These are phyloP conservation scores for Alethe diademata DNA, from an alignment of 2,113 vertebrate species.

Conservation along the genomic window DNA sequence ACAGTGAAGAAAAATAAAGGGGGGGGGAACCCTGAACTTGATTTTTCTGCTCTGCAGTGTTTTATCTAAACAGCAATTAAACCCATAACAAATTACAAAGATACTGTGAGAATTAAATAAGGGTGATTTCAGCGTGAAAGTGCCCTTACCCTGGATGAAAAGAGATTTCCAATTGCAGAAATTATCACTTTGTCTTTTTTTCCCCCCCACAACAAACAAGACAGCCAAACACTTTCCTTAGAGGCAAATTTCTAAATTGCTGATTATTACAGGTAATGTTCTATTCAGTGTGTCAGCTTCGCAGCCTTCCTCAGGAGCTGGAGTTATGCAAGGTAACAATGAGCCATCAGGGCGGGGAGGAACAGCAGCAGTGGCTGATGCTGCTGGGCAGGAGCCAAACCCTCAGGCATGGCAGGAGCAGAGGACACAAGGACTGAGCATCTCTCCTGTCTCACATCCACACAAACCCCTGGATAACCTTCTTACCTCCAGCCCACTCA, in stretches of 20 bases:
- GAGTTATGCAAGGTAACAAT: constrained; percentile 22
- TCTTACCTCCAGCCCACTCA: background rate
- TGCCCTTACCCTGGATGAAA: background rate
- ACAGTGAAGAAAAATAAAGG: background rate
- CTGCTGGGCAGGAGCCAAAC: background rate
- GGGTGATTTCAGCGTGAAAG: background rate
- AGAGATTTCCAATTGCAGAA: constrained; percentile 1
- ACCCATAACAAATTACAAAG: background rate
- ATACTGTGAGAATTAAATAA: background rate
- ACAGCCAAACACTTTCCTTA: background rate
- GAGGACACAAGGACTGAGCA: fast-evolving
- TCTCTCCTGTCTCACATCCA: background rate
- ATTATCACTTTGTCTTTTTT: background rate
- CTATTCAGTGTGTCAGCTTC: constrained; percentile 18
- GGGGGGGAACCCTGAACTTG: background rate
- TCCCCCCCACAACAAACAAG: background rate
- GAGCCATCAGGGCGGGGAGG: background rate
- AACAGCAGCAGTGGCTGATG: background rate
- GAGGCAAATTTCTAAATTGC: constrained; percentile 51
- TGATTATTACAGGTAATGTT: constrained; percentile 53
- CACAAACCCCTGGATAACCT: background rate
- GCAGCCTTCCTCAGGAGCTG: background rate
- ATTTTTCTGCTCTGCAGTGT: background rate
- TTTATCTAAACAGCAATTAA: constrained; percentile 27
- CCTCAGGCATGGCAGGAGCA: background rate